Percentiles rank a stretch among this genome's conserved stretches.
Conservation (phyloP, 2,113 vertebrate species). For the Zosterops borbonicus region DNA sequence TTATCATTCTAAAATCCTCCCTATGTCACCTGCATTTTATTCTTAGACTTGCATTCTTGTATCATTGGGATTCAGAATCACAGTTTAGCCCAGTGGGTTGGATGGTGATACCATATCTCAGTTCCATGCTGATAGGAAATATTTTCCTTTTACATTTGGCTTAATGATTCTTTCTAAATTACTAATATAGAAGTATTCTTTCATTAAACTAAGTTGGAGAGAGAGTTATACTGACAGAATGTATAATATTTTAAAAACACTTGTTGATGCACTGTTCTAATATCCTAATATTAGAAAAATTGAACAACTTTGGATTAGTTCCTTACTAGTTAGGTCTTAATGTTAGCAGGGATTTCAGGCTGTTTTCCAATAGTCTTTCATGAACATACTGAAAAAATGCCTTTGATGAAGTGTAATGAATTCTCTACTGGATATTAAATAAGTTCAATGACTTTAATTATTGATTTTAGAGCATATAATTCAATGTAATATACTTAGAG, state of each 20-base stretch:
- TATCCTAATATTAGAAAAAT: not conserved
- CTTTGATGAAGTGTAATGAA: not conserved
- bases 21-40: not conserved
- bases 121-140: not conserved
- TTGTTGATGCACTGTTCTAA: not conserved
- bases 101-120: not conserved
- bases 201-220: not conserved
- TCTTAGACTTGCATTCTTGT: not conserved
- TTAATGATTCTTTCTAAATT: not conserved
- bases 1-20: not conserved
- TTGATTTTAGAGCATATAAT: not conserved
- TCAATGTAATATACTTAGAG: not conserved
- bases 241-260: not conserved
- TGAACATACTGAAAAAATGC: not conserved
- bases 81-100: not conserved
- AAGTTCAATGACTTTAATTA: not conserved
- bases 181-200: not conserved
- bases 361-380: not conserved
- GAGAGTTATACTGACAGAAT: not conserved
- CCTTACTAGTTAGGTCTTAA: not conserved
- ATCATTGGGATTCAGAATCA: not conserved
- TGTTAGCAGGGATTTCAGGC: not conserved
- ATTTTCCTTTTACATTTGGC: not conserved
- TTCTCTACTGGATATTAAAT: conserved; percentile 2
- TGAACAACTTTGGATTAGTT: not conserved